Evolutionary conservation across 2,888 invertebrate species (phyloP), one percentile per base, ranked within the genome.

Genomic region (Sminthurides aquaticus): DNA sequence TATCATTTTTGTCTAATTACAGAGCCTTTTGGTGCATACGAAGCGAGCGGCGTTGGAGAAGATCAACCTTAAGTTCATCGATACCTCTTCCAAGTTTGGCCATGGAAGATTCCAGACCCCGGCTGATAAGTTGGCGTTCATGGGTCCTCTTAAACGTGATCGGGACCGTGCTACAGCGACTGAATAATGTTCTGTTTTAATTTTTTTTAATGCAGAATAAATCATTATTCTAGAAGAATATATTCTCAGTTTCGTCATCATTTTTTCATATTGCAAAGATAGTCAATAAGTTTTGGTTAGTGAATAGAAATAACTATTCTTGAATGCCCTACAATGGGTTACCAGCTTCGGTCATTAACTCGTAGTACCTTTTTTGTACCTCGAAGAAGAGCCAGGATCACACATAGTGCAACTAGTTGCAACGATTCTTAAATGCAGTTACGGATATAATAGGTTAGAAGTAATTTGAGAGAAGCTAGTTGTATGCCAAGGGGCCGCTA

Each of bases 51-150:
- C 97, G 64, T 84, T 94, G 79, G 99, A 99, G 81, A 94, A 97
- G 85, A 97, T 99, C 82, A 93, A 89, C 77, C 85, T 99, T 69
- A 99, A 99, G 82, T 99, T 98, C 82, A 99, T 99, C 79, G 99
- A 99, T 80, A 99, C 99, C 22, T 88, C 95, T 64, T 96, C 96
- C 81, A 99, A 99, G 82, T 97, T 97, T 80, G 99, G 99, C 79
- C 99, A 99, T 79, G 99, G 99, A 84, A 90, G 98, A 78, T 99
- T 99, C 98, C 99, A 99, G 83, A 99, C 98, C 62, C 87, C 90
- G 69, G 91, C 91, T 75, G 99, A 99, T 82, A 99, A 99, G 85
- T 87, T 89, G 77, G 88, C 89, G 64, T 96, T 97, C 81, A 96
- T 98, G 96, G 97, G 95, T 76, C 89, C 87, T 55, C 88, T 94